Base-by-base conservation (phyloP, 2,797 vertebrate species). In the Spondyliosoma cantharus region DNA sequence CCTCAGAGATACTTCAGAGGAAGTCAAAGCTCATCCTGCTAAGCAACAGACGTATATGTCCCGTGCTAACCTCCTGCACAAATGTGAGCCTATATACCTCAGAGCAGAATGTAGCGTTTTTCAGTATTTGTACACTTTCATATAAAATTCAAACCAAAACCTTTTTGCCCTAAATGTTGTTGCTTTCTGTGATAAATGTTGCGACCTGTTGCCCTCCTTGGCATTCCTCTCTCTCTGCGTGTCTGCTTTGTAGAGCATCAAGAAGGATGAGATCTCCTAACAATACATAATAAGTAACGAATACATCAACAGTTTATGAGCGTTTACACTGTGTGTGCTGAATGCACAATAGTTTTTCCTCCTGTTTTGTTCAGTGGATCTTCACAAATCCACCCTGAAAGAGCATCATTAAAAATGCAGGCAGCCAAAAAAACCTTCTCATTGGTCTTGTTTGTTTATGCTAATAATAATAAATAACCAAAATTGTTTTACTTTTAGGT, bases 1-100 rank as follows among this genome's bases (percentile, higher is more conserved):
- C 87, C 87, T 81, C 60, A 48, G 90, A 90, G 86, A 91, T 76
- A 87, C 81, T 86, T 89, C 72, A 90, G 83, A 90, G 43, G 48
- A 86, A 81, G 78, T 83, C 82, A 85, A 76, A 84, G 74, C 81
- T 89, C 75, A 67, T 76, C 83, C 66, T 73, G 67, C 59, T 45
- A 62, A 75, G 61, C 83, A 80, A 82, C 82, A 85, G 74, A 81
- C 58, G 61, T 64, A 61, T 43, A 75, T 71, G 59, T 58, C 78
- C 57, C 60, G 37, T 25, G 69, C 56, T 70, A 71, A 81, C 72
- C 60, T 64, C 69, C 25, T 61, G 53, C 8, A 76, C 64, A 71
- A 53, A 71, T 48, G 43, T 19, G 32, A 74, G 46, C 19, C 22
- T 17, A 24, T 25, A n/a, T 8, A 45, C 12, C 54, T 53, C 76